A percentile compares a stretch with the other conserved stretches of the same genome.
Evolutionary conservation across 1,140 invertebrate genomes (phyloP).

Genomic region (Ooceraea biroi): DNA sequence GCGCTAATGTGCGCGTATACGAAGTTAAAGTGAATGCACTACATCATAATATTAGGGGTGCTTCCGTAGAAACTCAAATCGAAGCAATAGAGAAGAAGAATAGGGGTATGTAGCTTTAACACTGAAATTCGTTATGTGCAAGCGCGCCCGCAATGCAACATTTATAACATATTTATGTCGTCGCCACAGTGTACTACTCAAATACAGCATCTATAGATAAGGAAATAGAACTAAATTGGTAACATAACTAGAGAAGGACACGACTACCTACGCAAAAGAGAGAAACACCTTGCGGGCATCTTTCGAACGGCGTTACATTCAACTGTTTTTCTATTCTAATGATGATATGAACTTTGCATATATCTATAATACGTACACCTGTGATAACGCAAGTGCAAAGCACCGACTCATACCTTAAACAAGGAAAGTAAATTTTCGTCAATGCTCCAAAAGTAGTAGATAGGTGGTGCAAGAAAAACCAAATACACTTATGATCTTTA

Average conservation of each 20-base stretch:
- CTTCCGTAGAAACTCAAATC: constrained; percentile 45
- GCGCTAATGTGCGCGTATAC: constrained; percentile 13
- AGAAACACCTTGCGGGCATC: neutral
- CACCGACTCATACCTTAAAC: neutral
- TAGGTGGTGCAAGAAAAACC: neutral
- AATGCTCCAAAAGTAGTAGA: neutral
- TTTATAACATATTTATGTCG: constrained; percentile 4
- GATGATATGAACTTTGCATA: neutral
- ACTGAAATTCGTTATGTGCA: neutral
- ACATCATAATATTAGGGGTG: constrained; percentile 42
- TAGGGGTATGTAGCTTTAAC: neutral
- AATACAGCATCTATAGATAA: neutral
- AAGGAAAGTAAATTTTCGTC: neutral
- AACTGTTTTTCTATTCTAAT: neutral
- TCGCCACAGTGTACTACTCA: neutral
- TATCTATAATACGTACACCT: no score
- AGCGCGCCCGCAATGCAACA: neutral
- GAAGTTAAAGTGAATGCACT: constrained; percentile 25
- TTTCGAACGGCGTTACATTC: neutral
- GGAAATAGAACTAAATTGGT: neutral
- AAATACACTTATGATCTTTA: neutral
- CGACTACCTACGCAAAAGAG: constrained; percentile 1
- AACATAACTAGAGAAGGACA: neutral
- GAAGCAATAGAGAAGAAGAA: neutral
- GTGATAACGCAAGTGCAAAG: neutral